Percentiles rank a stretch among this genome's conserved stretches.
phyloP scores from a whole-genome alignment of 2,113 vertebrate genomes.

The Corythaixoides concolor region DNA sequence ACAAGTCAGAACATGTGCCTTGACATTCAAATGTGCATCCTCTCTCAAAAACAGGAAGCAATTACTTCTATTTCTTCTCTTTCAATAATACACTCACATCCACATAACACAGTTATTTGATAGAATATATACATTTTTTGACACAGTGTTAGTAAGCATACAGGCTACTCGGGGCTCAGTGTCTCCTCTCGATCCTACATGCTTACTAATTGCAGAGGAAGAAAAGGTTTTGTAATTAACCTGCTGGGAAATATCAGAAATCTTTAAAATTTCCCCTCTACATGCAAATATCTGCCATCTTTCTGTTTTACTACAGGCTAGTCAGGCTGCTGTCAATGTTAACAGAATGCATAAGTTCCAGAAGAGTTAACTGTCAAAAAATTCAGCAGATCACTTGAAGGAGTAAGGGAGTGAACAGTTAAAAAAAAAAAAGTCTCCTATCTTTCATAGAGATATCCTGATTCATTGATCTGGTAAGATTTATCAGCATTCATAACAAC shows the following conservation, averaged over 20 bases:
- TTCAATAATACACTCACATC: not conserved
- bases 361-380: not conserved
- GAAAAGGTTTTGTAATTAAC: not conserved
- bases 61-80: conserved; percentile 18
- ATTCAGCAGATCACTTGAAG: not conserved
- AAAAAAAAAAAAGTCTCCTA: rapidly evolving
- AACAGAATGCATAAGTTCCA: not conserved
- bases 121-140: not conserved
- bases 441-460: not conserved
- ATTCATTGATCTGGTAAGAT: not conserved
- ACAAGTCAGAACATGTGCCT: not conserved
- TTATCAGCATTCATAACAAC: not conserved
- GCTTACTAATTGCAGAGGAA: not conserved
- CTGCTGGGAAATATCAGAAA: not conserved
- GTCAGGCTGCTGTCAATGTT: not conserved
- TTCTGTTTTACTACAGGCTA: not conserved
- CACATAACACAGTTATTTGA: not conserved
- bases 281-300: not conserved
- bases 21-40: not conserved
- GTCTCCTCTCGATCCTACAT: not conserved
- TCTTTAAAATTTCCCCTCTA: not conserved
- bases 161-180: not conserved
- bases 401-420: not conserved
- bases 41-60: conserved; percentile 6
- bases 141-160: not conserved